Evolutionary conservation across 92 coral and sea anemone genomes (phyloP).

Genomic region (Galaxea fascicularis): DNA sequence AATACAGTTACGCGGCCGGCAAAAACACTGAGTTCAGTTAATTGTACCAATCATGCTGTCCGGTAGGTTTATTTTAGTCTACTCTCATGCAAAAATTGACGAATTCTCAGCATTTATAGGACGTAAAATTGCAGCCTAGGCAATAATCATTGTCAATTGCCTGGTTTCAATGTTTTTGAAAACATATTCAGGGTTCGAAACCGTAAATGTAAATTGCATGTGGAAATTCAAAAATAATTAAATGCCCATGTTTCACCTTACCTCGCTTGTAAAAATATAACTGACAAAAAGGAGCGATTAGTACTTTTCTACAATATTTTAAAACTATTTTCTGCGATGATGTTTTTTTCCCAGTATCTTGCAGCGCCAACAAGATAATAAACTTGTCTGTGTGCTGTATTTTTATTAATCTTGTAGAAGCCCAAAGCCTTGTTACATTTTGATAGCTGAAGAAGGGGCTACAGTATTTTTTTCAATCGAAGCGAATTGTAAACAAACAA

Average conservation of each 20-base stretch:
- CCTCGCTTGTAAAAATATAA: too few species aligned
- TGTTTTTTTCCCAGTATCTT: background rate
- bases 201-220: too few species aligned
- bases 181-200: background rate
- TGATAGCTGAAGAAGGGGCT: slow-evolving; percentile 14
- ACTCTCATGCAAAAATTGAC: background rate
- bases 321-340: too few species aligned
- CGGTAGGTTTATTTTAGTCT: too few species aligned
- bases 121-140: background rate
- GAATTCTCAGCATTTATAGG: slow-evolving; percentile 3
- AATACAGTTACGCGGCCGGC: background rate
- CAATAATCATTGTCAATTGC: background rate
- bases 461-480: background rate
- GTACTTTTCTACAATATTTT: too few species aligned
- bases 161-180: background rate
- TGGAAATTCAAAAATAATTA: too few species aligned
- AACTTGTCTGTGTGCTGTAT: background rate
- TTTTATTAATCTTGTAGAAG: background rate
- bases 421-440: background rate
- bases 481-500: slow-evolving; percentile 39
- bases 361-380: too few species aligned
- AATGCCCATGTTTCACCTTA: too few species aligned
- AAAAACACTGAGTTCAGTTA: background rate
- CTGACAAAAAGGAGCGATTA: background rate
- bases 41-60: too few species aligned